Base-by-base conservation (phyloP, 2,113 vertebrate genomes). In the Heterocephalus glaber region DNA sequence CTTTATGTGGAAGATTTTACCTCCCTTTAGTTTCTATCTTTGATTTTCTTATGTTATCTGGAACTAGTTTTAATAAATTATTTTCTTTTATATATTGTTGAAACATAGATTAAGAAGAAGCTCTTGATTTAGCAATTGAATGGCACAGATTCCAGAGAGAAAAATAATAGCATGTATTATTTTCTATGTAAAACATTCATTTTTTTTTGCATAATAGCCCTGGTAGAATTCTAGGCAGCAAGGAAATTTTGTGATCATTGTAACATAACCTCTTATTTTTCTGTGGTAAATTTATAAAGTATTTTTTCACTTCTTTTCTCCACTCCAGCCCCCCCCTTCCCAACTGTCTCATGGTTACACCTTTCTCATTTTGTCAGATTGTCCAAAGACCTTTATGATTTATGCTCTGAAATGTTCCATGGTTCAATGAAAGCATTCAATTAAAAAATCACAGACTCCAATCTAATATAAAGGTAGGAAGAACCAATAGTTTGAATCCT, bases 181-280 rank as follows among this genome's bases (percentile, higher is more conserved):
- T 96, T 87, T 83, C 4, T 90, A 93, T 96, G 95, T 86, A 95
- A 96, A 96, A 95, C n/a, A 80, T 90, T 94, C 56, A 54, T 90
- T 54, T 54, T 90, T 54, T 54, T 97, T 98, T 97, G 93, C 95
- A 95, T 96, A 80, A 63, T 79, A 91, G 16, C 56, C 52, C 68
- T 60, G 61, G 68, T 33, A 95, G 52, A 94, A 93, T 93, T 94
- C 70, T 79, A 92, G 63, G 70, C 19, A 7, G 84, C 70, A 96
- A 95, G 83, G 95, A 97, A 97, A 94, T 68, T 76, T 66, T 66
- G 61, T 97, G 49, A 72, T 91, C 86, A 80, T 56, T 94, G 86
- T 96, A 63, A 80, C 83, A 84, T 97, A 92, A 95, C 90, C 47
- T 93, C 30, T 95, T 61, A 49, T 95, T 95, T 96, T 85, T 93